Conservation (phyloP, 1,140 invertebrate species). For the Cataglyphis hispanica region DNA sequence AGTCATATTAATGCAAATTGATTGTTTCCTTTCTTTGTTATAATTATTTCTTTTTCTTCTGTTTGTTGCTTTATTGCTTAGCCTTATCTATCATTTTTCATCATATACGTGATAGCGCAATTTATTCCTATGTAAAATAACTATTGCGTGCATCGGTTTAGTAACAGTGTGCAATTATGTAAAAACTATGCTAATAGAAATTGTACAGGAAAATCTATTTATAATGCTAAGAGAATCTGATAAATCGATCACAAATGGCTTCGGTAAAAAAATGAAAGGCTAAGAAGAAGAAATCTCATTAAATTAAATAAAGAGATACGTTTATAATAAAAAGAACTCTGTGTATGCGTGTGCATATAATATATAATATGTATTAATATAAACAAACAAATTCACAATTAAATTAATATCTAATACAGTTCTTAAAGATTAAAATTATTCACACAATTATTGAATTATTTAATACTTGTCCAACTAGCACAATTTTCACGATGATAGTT, state of each 20-base stretch:
- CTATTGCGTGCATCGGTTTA: slow-evolving; percentile 67
- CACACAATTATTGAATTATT: too few relatives aligned
- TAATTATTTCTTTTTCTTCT: slow-evolving; percentile 5
- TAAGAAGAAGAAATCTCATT: slow-evolving; percentile 55
- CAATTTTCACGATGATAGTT: too few relatives aligned
- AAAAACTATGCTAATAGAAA: slow-evolving; percentile 86
- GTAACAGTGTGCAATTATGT: slow-evolving; percentile 81
- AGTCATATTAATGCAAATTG: too few relatives aligned
- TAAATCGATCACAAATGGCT: neutral
- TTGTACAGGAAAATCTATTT: slow-evolving; percentile 84
- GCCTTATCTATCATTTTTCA: neutral
- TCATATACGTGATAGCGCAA: slow-evolving; percentile 49
- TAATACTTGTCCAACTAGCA: too few relatives aligned
- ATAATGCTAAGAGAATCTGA: slow-evolving; percentile 49
- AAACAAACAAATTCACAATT: too few relatives aligned
- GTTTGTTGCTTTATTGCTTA: slow-evolving; percentile 3
- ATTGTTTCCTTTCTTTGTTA: too few relatives aligned
- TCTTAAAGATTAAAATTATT: too few relatives aligned
- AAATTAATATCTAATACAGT: too few relatives aligned
- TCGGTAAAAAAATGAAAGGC: slow-evolving; percentile 33
- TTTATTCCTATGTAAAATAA: slow-evolving; percentile 77
- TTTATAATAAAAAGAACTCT: slow-evolving; percentile 80
- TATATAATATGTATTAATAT: slow-evolving; percentile 81
- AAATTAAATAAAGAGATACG: slow-evolving; percentile 62
- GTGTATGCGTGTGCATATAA: too few relatives aligned